These are phyloP conservation scores for Drosophila neocordata DNA, from an alignment of 1,140 invertebrate genomes.

Conservation along the genomic window DNA sequence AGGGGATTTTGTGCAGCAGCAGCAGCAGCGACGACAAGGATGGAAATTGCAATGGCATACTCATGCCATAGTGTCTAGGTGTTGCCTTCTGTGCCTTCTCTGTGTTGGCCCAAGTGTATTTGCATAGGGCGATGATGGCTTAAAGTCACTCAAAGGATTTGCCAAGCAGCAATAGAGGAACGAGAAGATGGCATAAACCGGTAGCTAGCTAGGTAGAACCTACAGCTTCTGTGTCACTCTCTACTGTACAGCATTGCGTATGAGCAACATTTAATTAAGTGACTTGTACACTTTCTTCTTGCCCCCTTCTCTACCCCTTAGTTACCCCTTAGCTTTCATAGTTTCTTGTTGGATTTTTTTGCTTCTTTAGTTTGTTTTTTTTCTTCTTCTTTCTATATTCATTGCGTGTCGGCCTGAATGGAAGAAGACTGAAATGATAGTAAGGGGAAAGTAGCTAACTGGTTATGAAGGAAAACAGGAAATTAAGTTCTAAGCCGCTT, in stretches of 20 bases:
- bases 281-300: slow-evolving; percentile 43
- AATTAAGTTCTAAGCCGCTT: slow-evolving; percentile 37
- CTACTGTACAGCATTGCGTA: slow-evolving; percentile 37
- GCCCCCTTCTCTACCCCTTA: too few relatives aligned
- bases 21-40: background rate
- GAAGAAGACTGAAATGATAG: background rate
- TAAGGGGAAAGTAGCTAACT: slow-evolving; percentile 8
- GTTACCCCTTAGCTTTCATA: background rate
- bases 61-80: slow-evolving; percentile 34
- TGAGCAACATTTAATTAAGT: slow-evolving; percentile 63
- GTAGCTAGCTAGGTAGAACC: background rate
- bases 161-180: slow-evolving; percentile 9
- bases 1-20: slow-evolving; percentile 55
- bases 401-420: slow-evolving; percentile 33
- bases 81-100: slow-evolving; percentile 14
- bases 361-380: background rate
- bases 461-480: slow-evolving; percentile 48
- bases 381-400: background rate
- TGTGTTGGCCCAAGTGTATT: slow-evolving; percentile 39
- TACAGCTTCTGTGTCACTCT: slow-evolving; percentile 15
- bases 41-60: slow-evolving; percentile 31
- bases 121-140: slow-evolving; percentile 43
- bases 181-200: slow-evolving; percentile 3
- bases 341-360: background rate
- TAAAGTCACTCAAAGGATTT: slow-evolving; percentile 62